Percentiles rank a stretch among this genome's conserved stretches.
phyloP scores from a whole-genome alignment of 2,888 invertebrate species.

The Sarcophaga variegata region DNA sequence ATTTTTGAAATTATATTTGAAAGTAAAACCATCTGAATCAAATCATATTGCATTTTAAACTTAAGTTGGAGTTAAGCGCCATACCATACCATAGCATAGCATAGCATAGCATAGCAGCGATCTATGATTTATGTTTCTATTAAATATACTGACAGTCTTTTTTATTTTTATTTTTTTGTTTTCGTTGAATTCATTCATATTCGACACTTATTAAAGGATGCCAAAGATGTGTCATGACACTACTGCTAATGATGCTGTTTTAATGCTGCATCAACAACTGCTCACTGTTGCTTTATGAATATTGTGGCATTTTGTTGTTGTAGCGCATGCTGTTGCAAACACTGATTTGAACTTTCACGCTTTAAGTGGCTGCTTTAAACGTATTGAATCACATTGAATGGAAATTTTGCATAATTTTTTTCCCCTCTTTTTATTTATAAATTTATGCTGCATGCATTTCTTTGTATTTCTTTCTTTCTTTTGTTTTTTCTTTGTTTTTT shows the following conservation, averaged over 20 bases:
- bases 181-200: too few relatives aligned
- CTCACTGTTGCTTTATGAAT: constrained; percentile 5
- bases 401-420: constrained; percentile 40
- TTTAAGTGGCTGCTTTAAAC: constrained; percentile 13
- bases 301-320: constrained; percentile 26
- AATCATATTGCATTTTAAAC: too few relatives aligned
- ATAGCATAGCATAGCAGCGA: not conserved
- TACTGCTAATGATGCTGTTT: not conserved
- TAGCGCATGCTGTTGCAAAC: constrained; percentile 7
- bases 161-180: too few relatives aligned
- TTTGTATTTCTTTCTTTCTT: not conserved
- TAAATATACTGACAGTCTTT: not conserved
- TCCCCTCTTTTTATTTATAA: constrained; percentile 12
- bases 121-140: not conserved
- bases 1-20: not conserved
- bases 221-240: not conserved
- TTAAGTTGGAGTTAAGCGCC: not conserved
- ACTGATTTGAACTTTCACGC: constrained; percentile 58
- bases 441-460: constrained; percentile 44
- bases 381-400: constrained; percentile 34
- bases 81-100: too few relatives aligned
- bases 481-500: not conserved
- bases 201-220: not conserved
- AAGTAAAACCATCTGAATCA: too few relatives aligned
- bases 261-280: not conserved